Conservation (phyloP, 2,797 vertebrate species). For the Dendrocincla tyrannina region DNA sequence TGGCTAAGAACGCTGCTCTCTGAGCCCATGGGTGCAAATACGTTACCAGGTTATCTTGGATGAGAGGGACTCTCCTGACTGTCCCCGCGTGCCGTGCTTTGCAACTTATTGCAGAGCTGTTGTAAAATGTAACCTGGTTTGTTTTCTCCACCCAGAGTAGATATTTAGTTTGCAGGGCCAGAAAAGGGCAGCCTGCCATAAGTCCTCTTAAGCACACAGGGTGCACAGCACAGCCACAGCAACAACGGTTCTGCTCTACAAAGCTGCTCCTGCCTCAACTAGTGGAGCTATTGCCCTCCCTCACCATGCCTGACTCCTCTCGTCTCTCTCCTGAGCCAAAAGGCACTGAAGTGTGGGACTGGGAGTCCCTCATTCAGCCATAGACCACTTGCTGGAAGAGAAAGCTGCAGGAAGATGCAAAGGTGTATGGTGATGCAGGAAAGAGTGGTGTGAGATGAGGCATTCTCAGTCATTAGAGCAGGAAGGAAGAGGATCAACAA, state of each 20-base stretch:
- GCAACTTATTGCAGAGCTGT: not conserved
- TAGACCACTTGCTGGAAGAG: not conserved
- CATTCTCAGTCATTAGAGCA: not conserved
- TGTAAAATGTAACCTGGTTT: not conserved
- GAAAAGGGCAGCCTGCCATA: not conserved
- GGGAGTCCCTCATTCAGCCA: not conserved
- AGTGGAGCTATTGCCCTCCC: not conserved
- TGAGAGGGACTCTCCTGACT: not conserved
- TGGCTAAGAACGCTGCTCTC: not conserved
- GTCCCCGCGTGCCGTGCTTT: fast-evolving
- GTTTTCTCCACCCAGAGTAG: not conserved
- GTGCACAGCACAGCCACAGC: not conserved
- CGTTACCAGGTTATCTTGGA: not conserved
- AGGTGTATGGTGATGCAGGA: not conserved
- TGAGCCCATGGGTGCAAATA: fast-evolving
- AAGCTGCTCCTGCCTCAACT: not conserved
- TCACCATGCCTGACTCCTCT: not conserved
- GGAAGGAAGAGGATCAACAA: not conserved
- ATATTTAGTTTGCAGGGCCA: not conserved
- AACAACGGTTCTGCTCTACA: not conserved
- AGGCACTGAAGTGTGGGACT: not conserved
- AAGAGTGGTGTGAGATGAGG: not conserved
- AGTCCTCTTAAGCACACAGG: not conserved
- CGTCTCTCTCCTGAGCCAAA: not conserved
- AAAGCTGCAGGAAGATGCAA: not conserved